Evolutionary conservation across 2,888 invertebrate genomes (phyloP), one percentile per base, ranked within the genome.

Genomic region (Lasioglossum lativentre): DNA sequence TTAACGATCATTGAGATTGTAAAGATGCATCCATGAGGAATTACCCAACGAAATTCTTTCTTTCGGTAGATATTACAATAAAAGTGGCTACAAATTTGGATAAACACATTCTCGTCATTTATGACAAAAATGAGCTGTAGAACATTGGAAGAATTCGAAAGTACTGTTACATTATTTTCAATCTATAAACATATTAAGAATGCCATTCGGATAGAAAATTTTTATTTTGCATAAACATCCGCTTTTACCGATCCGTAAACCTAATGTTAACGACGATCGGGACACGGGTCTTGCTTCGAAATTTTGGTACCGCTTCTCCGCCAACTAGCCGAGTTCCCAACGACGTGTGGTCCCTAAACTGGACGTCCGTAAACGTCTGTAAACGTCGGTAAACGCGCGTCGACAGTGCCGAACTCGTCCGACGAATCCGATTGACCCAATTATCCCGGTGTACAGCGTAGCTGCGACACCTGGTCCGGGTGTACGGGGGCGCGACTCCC

Each of bases 381-480:
- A 34, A 45, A 38, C 23, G 47, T 63, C 27, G 2, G 19, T 34
- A n/a, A 56, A 56, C 12, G 14, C 30, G 30, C 66, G 14, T 16
- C 0, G 59, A 23, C 70, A 23, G 47, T 14, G 27, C 23, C 30
- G 66, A 56, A 42, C 42, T 79, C 34, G 42, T 19, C 45, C 8
- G 56, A 52, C 78, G 56, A 56, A 71, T 85, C 77, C 75, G 63
- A 72, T 84, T 77, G 73, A 73, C 82, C 79, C 74, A 73, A 82
- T 83, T 89, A 70, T 79, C 81, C 63, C 42, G 63, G 12, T 14
- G 19, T 34, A 34, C 45, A 79, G 74, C 42, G n/a, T 52, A 63
- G 45, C n/a, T 23, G 52, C 16, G 78, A 87, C 89, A 89, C 84
- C 89, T 86, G 89, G 85, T 63, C 78, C 81, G 79, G 74, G 78